These are phyloP conservation scores for Drosophila imparisetae DNA, from an alignment of 2,888 invertebrate species.

Conservation along the genomic window DNA sequence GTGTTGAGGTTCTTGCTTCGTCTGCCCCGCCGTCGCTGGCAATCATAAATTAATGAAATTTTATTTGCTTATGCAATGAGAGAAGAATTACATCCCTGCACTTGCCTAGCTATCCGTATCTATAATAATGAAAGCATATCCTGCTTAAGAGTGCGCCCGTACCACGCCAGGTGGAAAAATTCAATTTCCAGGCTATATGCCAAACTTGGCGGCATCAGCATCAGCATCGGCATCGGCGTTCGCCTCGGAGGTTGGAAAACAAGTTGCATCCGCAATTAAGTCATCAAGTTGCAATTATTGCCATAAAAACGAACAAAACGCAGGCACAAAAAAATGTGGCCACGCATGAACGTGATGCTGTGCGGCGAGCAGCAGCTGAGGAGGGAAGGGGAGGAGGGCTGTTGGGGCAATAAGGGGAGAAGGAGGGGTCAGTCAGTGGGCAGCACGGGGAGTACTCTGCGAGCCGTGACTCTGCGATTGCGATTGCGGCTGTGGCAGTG, in stretches of 20 bases:
- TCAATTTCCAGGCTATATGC: slow-evolving; percentile 74
- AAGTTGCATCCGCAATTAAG: slow-evolving; percentile 81
- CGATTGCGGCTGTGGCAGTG: slow-evolving; percentile 19
- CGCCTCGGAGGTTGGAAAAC: slow-evolving; percentile 72
- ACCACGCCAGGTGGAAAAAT: slow-evolving; percentile 76
- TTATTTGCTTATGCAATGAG: slow-evolving; percentile 80
- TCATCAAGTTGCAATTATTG: slow-evolving; percentile 81
- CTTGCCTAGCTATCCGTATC: slow-evolving; percentile 52
- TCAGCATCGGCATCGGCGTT: slow-evolving; percentile 6
- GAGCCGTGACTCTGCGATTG: slow-evolving; percentile 36
- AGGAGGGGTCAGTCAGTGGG: neutral
- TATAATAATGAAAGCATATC: slow-evolving; percentile 81
- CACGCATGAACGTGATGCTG: slow-evolving; percentile 81
- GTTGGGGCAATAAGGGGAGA: neutral
- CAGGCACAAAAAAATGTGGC: slow-evolving; percentile 76
- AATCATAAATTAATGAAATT: slow-evolving; percentile 80
- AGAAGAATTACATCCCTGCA: slow-evolving; percentile 53
- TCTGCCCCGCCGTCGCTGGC: slow-evolving; percentile 60
- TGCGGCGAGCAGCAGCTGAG: slow-evolving; percentile 1
- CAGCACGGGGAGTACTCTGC: slow-evolving; percentile 30
- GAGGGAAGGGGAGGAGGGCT: neutral
- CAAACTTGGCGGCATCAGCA: slow-evolving; percentile 9
- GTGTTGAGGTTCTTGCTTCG: slow-evolving; percentile 6
- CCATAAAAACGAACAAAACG: slow-evolving; percentile 82
- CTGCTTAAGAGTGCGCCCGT: slow-evolving; percentile 69